Percentiles rank a stretch among this genome's conserved stretches.
phyloP scores from a whole-genome alignment of 2,888 invertebrate genomes.

The Himalopsyche tibetana region DNA sequence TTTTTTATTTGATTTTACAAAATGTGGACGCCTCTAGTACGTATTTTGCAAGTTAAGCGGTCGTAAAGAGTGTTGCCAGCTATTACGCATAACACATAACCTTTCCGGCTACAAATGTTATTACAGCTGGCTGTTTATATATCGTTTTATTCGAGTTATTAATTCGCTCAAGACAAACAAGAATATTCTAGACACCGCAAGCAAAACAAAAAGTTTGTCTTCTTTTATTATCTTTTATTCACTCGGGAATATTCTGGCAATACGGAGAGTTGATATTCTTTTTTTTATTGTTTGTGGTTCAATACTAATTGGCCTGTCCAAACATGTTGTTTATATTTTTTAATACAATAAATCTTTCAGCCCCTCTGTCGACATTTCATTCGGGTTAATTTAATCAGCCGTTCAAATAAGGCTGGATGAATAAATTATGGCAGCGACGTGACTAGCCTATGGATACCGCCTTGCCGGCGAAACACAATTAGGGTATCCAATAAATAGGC shows the following conservation, averaged over 20 bases:
- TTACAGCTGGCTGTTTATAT: too few species aligned
- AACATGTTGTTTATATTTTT: neutral
- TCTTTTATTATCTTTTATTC: neutral
- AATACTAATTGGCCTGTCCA: conserved; percentile 4
- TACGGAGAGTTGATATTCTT: conserved; percentile 14
- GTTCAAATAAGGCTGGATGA: neutral
- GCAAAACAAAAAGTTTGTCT: neutral
- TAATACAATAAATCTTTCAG: neutral
- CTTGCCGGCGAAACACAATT: too few species aligned
- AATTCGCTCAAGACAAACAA: neutral
- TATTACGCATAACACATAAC: too few species aligned
- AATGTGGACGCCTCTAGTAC: too few species aligned
- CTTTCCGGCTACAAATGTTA: too few species aligned
- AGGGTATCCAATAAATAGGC: too few species aligned
- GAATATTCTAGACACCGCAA: neutral
- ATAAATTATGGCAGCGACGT: too few species aligned
- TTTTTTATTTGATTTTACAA: too few species aligned
- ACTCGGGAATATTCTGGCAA: neutral
- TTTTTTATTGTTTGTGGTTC: conserved; percentile 12
- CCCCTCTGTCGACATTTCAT: neutral
- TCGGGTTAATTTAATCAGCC: neutral
- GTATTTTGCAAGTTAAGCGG: too few species aligned
- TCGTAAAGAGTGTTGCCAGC: too few species aligned
- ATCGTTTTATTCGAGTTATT: neutral
- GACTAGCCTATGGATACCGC: too few species aligned